These are phyloP conservation scores for Labia minor DNA, from an alignment of 2,888 invertebrate species.

Conservation along the genomic window DNA sequence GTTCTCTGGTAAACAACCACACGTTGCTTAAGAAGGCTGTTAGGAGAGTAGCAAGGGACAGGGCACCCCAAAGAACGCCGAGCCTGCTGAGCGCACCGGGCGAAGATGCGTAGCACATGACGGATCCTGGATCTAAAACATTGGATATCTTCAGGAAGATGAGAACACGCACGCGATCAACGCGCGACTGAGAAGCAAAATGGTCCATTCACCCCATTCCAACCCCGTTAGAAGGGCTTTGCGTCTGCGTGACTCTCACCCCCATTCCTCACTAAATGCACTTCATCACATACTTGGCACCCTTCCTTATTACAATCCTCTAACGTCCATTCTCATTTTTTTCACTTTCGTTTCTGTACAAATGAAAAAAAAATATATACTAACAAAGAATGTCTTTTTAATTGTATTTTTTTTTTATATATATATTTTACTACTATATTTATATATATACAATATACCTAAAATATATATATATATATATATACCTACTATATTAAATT, in stretches of 20 bases:
- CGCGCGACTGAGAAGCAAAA: background rate
- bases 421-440: too few relatives aligned
- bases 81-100: conserved; percentile 36
- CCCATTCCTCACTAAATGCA: background rate
- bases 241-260: background rate
- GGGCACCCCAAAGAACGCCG: conserved; percentile 39
- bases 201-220: background rate
- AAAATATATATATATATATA: too few relatives aligned
- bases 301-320: background rate
- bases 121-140: background rate
- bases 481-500: too few relatives aligned
- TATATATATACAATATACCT: too few relatives aligned
- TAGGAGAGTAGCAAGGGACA: conserved; percentile 38
- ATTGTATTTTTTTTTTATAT: too few relatives aligned
- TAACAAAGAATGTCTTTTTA: too few relatives aligned
- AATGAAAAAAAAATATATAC: too few relatives aligned
- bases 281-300: conserved; percentile 6
- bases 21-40: conserved; percentile 41
- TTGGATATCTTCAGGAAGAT: too few relatives aligned
- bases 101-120: conserved; percentile 24
- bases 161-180: background rate
- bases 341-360: too few relatives aligned
- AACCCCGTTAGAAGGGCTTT: background rate
- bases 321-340: too few relatives aligned
- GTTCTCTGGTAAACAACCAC: conserved; percentile 42